These are phyloP conservation scores for Andrena chrysosceles DNA, from an alignment of 2,888 invertebrate species.

Conservation along the genomic window DNA sequence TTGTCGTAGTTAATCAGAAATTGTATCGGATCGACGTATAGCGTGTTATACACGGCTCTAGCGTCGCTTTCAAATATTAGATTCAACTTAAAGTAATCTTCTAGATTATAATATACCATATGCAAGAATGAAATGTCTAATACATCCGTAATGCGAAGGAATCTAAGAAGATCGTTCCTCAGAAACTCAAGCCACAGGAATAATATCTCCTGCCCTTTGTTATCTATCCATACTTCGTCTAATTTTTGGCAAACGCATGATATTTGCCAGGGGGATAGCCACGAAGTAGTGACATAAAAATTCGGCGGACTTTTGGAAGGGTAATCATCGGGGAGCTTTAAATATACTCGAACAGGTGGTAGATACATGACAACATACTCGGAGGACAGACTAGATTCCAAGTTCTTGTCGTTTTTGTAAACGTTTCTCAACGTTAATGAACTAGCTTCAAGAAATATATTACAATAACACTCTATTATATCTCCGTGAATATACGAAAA, in stretches of 20 bases:
- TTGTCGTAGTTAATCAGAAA: constrained; percentile 63
- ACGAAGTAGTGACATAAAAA: constrained; percentile 70
- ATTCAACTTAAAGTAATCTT: constrained; percentile 37
- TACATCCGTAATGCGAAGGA: constrained; percentile 60
- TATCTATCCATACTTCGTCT: constrained; percentile 75
- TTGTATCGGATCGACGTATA: constrained; percentile 62
- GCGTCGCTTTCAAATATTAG: constrained; percentile 56
- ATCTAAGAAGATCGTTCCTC: constrained; percentile 66
- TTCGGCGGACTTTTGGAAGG: constrained; percentile 71
- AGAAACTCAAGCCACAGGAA: constrained; percentile 77
- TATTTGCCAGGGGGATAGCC: constrained; percentile 74
- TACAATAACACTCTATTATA: constrained; percentile 61
- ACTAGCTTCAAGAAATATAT: constrained; percentile 35
- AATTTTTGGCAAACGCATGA: constrained; percentile 73
- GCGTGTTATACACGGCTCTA: constrained; percentile 61
- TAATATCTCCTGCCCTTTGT: constrained; percentile 74
- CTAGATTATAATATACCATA: constrained; percentile 43
- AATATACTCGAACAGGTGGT: constrained; percentile 70
- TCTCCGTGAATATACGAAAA: constrained; percentile 61
- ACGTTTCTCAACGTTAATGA: constrained; percentile 19
- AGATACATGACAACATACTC: constrained; percentile 66
- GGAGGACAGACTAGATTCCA: not conserved
- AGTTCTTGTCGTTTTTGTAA: not conserved
- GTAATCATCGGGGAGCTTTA: constrained; percentile 71
- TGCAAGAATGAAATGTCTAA: constrained; percentile 73